Base-by-base conservation (phyloP, 2,888 invertebrate genomes). In the Sussaba pulchella region DNA sequence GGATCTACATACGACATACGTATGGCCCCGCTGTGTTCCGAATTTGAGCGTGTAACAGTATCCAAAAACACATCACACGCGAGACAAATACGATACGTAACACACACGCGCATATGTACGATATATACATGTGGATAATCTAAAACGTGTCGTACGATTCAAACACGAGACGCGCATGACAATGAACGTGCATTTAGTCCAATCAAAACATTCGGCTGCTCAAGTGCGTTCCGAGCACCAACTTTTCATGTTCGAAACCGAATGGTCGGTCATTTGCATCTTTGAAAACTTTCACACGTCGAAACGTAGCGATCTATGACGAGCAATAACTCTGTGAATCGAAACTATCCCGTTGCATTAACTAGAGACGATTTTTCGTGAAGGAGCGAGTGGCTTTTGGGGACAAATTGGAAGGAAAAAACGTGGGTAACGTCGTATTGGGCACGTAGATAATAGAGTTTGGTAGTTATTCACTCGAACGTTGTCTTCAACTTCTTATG, bases 121-220 rank as follows among this genome's bases (percentile, higher is more conserved):
- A 31, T 31, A 31, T 31, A 9, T 19, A 14, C 31, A 31, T 31
- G 31, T 31, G 31, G 31, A 59, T 19, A 39, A 17, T 39, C 17
- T 12, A 36, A 17, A 39, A 59, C 39, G 59, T 39, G 41, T 61
- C 31, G 54, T 26, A 26, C 70, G 43, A n/a, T 12, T 39, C 59
- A 19, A 52, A 66, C 39, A 59, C 64, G 57, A 36, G 41, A 10
- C 14, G 3, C 69, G 76, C 78, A 85, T 84, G 82, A 74, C 69
- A 81, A 81, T 82, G 66, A 72, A 76, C 74, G 79, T 83, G 85
- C 86, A 87, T 88, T 82, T 86, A 85, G 87, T 83, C 82, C 88
- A 87, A 90, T 90, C 86, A 71, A 78, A 86, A 71, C 88, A 88
- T 89, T 89, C 85, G 86, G 81, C 81, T 81, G 83, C 73, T 86